Percentiles rank a stretch among this genome's conserved stretches.
phyloP scores from a whole-genome alignment of 2,113 vertebrate genomes.

The Bos indicus region DNA sequence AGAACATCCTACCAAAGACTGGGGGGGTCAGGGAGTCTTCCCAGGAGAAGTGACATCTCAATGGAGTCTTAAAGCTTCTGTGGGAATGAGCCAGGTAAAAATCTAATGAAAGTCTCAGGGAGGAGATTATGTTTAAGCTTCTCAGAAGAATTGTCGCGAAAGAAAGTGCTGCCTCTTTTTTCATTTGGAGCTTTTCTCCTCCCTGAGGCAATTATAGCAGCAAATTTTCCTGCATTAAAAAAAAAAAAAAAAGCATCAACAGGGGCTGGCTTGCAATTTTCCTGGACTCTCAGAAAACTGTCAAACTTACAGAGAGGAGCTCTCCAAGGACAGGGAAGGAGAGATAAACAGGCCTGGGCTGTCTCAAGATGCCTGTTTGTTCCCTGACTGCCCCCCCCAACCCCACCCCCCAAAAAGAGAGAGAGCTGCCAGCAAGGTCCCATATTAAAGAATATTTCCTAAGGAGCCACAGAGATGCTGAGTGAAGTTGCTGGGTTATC shows the following conservation, averaged over 20 bases:
- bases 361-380: background rate
- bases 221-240: background rate
- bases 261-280: background rate
- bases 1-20: background rate
- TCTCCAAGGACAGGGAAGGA: background rate
- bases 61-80: background rate
- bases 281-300: background rate
- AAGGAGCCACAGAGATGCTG: constrained; percentile 1
- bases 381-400: background rate
- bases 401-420: background rate
- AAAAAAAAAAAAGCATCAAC: background rate
- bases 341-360: background rate
- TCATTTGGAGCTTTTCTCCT: background rate
- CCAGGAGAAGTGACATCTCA: background rate
- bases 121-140: constrained; percentile 42
- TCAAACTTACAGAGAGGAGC: background rate
- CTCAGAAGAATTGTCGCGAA: background rate
- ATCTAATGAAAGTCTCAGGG: constrained; percentile 1
- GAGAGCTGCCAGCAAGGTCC: background rate
- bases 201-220: constrained; percentile 39
- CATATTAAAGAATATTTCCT: constrained; percentile 4
- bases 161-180: background rate
- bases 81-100: background rate
- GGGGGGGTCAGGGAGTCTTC: background rate
- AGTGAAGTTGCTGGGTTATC: constrained; percentile 44